Evolutionary conservation across 2,888 invertebrate genomes (phyloP), one percentile per base, ranked within the genome.

Genomic region (Timema podura): DNA sequence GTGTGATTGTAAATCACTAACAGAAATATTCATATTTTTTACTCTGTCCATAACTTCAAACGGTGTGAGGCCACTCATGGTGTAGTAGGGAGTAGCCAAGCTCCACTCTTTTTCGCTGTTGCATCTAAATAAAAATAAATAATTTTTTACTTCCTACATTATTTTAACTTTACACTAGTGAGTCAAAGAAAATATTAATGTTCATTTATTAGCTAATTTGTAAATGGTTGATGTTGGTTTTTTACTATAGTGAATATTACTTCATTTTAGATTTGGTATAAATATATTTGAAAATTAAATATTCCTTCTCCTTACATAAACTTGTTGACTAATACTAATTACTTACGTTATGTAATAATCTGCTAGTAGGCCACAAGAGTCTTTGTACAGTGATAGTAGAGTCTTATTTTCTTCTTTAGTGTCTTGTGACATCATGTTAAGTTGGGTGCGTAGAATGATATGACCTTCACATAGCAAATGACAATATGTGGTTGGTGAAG

Each of bases 401-500:
- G 73, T 73, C 10, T 70, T 71, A 46, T 59, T 69, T 30, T 59
- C 66, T 49, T 68, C 61, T 10, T 68, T 65, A 64, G 65, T 71
- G 44, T 51, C 30, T 47, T 66, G 68, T 72, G 78, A 77, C 57
- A 77, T 78, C 45, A 83, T 73, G 65, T 83, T 79, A 61, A 85
- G 78, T 2, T 82, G 80, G 47, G 84, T 78, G 70, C 87, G 81
- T 16, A 92, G 80, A 75, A 91, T 86, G 74, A 90, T 85, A 77
- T 91, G 90, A 6, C 89, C 89, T 80, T 92, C 92, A 75, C 87
- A 86, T 77, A 92, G 81, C 69, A 93, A 81, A 79, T 91, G 90
- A 71, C 87, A 85, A 77, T 91, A 91, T 3, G 89, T 89, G 54
- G 87, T 84, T 2, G 88, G 86, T 74, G 88, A 89, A 0, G 87